phyloP scores from a whole-genome alignment of 2,113 vertebrate genomes.

The Sinocyclocheilus anophthalmus region DNA sequence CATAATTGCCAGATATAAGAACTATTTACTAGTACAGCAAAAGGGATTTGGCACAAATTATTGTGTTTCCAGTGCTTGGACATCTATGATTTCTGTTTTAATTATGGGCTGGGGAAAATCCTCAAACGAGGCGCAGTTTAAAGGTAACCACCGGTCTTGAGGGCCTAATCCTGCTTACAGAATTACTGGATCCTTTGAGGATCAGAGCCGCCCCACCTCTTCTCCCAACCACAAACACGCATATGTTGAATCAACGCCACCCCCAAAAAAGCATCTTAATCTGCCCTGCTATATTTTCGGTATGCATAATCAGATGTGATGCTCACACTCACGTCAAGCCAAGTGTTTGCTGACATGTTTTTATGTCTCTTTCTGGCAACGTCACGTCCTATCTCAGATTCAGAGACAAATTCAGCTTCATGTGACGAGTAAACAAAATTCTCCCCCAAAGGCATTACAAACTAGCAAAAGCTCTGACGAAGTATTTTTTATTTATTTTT shows the following conservation, averaged over 20 bases:
- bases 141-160: not conserved
- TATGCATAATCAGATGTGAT: not conserved
- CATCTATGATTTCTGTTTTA: not conserved
- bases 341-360: not conserved
- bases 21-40: not conserved
- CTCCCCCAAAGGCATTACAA: not conserved
- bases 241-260: not conserved
- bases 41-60: not conserved
- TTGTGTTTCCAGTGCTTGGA: not conserved
- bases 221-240: slow-evolving; percentile 16
- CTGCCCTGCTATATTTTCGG: slow-evolving; percentile 8
- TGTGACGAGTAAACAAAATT: not conserved
- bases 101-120: slow-evolving; percentile 14
- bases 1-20: slow-evolving; percentile 2
- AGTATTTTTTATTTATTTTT: too few relatives aligned
- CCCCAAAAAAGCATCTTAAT: slow-evolving; percentile 5
- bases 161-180: slow-evolving; percentile 1
- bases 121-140: slow-evolving; percentile 3
- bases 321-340: not conserved
- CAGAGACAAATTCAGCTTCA: not conserved
- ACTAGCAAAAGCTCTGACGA: too few relatives aligned
- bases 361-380: not conserved
- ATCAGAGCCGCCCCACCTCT: not conserved
- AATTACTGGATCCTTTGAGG: slow-evolving; percentile 4
- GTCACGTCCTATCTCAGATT: not conserved